Conservation (phyloP, 2,888 invertebrate species). For the Volucella zonaria region DNA sequence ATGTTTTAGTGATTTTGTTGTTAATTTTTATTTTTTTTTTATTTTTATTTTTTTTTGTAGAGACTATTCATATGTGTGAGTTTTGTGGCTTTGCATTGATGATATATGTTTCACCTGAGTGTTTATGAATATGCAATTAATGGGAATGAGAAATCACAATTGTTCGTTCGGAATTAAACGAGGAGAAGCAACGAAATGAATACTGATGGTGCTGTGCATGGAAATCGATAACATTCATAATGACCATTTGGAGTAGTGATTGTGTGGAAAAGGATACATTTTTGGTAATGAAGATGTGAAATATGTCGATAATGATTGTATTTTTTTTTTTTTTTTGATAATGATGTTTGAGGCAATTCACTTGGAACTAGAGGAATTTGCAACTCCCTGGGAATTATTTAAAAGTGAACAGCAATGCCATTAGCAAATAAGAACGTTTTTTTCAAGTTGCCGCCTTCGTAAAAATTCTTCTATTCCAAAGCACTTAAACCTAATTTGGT, state of each 20-base stretch:
- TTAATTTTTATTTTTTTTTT: constrained; percentile 12
- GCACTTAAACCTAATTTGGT: no score
- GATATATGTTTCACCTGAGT: constrained; percentile 49
- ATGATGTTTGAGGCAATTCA: neutral
- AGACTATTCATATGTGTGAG: neutral
- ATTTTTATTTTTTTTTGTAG: neutral
- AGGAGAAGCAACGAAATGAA: neutral
- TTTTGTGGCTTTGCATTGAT: constrained; percentile 5
- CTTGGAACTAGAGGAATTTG: constrained; percentile 5
- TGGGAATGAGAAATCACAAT: constrained; percentile 39
- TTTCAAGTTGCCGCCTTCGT: no score
- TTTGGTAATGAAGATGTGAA: neutral
- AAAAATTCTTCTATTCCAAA: no score
- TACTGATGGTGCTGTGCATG: neutral
- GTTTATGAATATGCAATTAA: constrained; percentile 67
- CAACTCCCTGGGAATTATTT: no score
- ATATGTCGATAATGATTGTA: neutral
- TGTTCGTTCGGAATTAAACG: constrained; percentile 7
- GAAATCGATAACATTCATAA: constrained; percentile 24
- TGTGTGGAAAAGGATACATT: constrained; percentile 9
- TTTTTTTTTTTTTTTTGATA: neutral
- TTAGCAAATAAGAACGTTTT: no score
- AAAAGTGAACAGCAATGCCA: no score
- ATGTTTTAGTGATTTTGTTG: constrained; percentile 51
- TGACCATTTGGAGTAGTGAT: constrained; percentile 23